phyloP scores from a whole-genome alignment of 2,113 vertebrate species.

The Siphamia tubifer region DNA sequence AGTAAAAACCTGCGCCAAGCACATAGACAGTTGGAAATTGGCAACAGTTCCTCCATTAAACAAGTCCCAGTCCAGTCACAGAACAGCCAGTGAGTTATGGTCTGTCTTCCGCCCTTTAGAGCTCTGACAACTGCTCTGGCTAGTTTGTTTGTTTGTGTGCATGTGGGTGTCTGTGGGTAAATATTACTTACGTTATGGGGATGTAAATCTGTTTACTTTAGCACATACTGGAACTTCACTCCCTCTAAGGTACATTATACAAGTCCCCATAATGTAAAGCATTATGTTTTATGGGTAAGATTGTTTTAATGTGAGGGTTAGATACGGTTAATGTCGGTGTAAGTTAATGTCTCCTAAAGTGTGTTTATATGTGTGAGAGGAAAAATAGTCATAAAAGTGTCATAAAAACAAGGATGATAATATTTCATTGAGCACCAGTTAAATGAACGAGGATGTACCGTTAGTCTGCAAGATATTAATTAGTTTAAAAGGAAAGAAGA shows the following conservation, averaged over 20 bases:
- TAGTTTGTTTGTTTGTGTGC: background rate
- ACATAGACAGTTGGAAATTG: slow-evolving; percentile 50
- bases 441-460: background rate
- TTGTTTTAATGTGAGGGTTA: too few species aligned
- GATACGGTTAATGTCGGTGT: too few species aligned
- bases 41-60: slow-evolving; percentile 57
- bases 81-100: slow-evolving; percentile 63
- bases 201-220: background rate
- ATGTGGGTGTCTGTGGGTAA: background rate
- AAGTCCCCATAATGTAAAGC: too few species aligned
- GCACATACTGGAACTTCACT: background rate
- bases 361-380: too few species aligned
- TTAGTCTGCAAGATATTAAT: slow-evolving; percentile 24
- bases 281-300: too few species aligned
- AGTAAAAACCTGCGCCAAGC: slow-evolving; percentile 41
- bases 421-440: too few species aligned
- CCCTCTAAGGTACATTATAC: too few species aligned
- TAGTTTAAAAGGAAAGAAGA: background rate
- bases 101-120: slow-evolving; percentile 49
- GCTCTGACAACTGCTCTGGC: slow-evolving; percentile 15
- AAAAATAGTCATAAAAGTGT: too few species aligned
- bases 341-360: too few species aligned
- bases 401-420: too few species aligned
- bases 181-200: background rate
- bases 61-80: slow-evolving; percentile 50